Percentiles rank a stretch among this genome's conserved stretches.
These are phyloP conservation scores for Hystrix cristata DNA, from an alignment of 2,113 vertebrate species.

Conservation along the genomic window DNA sequence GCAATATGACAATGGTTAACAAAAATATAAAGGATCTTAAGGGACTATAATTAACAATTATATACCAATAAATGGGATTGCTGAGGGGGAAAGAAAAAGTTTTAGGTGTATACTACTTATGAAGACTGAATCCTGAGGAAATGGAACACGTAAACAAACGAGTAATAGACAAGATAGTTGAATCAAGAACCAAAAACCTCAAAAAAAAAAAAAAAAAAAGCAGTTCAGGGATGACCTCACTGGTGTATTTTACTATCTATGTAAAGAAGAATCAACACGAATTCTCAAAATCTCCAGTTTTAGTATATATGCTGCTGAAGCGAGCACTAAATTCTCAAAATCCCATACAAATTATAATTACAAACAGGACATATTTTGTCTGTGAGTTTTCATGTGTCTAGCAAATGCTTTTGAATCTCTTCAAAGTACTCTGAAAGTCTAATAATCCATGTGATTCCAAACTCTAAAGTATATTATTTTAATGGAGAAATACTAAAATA, in stretches of 20 bases:
- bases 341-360: neutral
- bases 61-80: neutral
- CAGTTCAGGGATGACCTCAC: neutral
- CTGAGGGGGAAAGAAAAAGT: neutral
- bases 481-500: neutral
- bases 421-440: neutral
- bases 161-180: neutral
- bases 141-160: neutral
- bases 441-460: neutral
- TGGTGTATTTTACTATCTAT: neutral
- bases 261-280: neutral
- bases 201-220: too few relatives aligned
- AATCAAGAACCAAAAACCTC: neutral
- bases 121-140: neutral
- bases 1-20: neutral
- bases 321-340: neutral
- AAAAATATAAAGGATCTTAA: neutral
- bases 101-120: neutral
- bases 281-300: neutral
- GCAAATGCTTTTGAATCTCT: neutral
- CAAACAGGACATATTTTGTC: neutral
- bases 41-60: neutral
- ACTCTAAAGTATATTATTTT: neutral
- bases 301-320: too few relatives aligned
- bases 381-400: neutral